Evolutionary conservation across 2,888 invertebrate species (phyloP).

Genomic region (Apamea sordens): DNA sequence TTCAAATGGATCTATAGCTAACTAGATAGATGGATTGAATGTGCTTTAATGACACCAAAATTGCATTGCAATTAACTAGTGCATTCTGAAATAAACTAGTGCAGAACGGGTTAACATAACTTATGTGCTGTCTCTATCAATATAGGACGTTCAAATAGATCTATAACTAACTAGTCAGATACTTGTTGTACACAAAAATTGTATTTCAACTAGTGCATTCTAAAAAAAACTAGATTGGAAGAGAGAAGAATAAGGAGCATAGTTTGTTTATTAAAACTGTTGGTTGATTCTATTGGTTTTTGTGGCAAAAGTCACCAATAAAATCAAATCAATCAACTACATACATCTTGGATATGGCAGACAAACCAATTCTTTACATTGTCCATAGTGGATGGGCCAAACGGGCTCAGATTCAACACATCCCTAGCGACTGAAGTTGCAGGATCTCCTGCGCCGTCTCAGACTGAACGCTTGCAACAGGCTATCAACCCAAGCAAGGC

Average conservation of each 20-base stretch:
- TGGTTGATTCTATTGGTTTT: background rate
- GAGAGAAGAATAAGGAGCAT: background rate
- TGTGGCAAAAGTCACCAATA: background rate
- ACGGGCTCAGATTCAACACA: constrained; percentile 89
- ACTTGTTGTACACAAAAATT: no score
- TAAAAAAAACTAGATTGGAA: no score
- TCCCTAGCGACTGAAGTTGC: constrained; percentile 82
- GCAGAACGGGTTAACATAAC: no score
- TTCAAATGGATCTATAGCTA: background rate
- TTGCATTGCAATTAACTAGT: background rate
- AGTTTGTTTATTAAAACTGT: background rate
- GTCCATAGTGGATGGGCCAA: constrained; percentile 87
- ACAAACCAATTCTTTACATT: background rate
- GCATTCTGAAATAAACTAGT: no score
- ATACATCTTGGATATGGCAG: background rate
- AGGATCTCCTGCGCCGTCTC: constrained; percentile 84
- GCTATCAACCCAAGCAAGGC: constrained; percentile 92
- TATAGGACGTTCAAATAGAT: no score
- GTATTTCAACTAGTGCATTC: no score
- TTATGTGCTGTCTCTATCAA: no score
- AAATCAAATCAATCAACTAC: background rate
- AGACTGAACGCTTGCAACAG: constrained; percentile 86
- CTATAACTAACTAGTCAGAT: no score
- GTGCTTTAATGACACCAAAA: background rate
- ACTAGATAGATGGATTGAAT: no score